Conservation (phyloP, 2,113 vertebrate genomes). For the Rhinolophus sinicus region DNA sequence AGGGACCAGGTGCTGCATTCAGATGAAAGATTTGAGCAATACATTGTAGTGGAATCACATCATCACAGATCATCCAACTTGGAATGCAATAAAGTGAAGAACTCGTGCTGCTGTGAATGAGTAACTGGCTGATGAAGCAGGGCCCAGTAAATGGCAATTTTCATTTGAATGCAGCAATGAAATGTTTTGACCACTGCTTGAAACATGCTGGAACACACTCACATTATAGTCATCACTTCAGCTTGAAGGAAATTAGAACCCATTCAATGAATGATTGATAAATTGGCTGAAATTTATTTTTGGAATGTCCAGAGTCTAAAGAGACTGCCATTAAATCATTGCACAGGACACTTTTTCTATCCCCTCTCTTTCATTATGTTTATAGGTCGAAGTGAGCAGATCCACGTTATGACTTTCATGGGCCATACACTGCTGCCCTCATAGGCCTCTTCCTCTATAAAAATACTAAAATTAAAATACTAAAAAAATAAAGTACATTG, state of each 20-base stretch:
- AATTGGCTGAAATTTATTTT: slow-evolving; percentile 28
- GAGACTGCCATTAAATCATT: not conserved
- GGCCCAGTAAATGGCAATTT: not conserved
- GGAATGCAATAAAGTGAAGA: not conserved
- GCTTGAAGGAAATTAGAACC: slow-evolving; percentile 4
- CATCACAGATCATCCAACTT: slow-evolving; percentile 2
- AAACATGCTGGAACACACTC: not conserved
- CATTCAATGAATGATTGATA: slow-evolving; percentile 16
- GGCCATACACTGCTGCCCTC: not conserved
- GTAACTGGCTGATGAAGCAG: not conserved
- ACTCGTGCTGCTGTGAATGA: not conserved
- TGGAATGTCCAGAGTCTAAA: not conserved
- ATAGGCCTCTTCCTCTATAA: not conserved
- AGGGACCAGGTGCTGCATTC: slow-evolving; percentile 57
- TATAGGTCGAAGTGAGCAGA: not conserved
- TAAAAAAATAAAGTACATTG: not conserved
- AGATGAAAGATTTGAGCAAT: slow-evolving; percentile 13
- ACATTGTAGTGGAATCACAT: not conserved
- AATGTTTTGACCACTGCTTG: not conserved
- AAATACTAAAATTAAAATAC: not conserved
- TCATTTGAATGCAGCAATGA: not conserved
- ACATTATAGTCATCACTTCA: not conserved
- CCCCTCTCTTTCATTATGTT: not conserved
- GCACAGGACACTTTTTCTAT: not conserved
- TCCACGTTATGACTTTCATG: not conserved